phyloP scores from a whole-genome alignment of 2,888 invertebrate genomes.

The Eustalomyia histrio region DNA sequence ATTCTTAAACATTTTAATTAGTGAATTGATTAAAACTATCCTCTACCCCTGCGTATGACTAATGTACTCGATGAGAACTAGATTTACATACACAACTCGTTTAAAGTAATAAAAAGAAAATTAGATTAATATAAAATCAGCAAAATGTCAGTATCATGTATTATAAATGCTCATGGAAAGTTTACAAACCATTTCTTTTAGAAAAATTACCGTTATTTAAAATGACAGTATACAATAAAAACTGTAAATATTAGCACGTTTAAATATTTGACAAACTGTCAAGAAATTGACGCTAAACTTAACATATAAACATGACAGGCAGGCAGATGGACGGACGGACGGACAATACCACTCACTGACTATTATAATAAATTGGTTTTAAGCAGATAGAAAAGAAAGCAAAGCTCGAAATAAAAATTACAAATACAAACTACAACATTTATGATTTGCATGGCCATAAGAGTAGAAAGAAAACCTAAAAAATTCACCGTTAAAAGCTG shows the following conservation, averaged over 20 bases:
- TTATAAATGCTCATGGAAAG: conserved; percentile 52
- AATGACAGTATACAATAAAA: conserved; percentile 16
- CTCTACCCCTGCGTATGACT: no score
- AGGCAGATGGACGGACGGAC: conserved; percentile 12
- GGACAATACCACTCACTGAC: conserved; percentile 37
- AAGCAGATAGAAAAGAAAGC: conserved; percentile 41
- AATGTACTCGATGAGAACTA: no score
- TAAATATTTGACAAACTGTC: conserved; percentile 72
- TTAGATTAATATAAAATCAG: no score
- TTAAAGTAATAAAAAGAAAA: no score
- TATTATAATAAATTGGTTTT: conserved; percentile 37
- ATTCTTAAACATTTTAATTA: no score
- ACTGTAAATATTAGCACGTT: conserved; percentile 71
- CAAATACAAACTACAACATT: conserved; percentile 38
- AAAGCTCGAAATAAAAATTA: neutral
- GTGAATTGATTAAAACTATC: no score
- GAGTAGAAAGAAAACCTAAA: conserved; percentile 4
- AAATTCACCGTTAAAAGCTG: conserved; percentile 49
- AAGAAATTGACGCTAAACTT: conserved; percentile 63
- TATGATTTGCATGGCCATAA: conserved; percentile 57
- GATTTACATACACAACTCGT: no score
- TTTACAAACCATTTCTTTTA: neutral
- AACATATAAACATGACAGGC: conserved; percentile 52
- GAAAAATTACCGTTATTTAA: conserved; percentile 55
- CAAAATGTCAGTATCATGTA: neutral